Conservation (phyloP, 2,113 vertebrate genomes). For the Mus musculus region DNA sequence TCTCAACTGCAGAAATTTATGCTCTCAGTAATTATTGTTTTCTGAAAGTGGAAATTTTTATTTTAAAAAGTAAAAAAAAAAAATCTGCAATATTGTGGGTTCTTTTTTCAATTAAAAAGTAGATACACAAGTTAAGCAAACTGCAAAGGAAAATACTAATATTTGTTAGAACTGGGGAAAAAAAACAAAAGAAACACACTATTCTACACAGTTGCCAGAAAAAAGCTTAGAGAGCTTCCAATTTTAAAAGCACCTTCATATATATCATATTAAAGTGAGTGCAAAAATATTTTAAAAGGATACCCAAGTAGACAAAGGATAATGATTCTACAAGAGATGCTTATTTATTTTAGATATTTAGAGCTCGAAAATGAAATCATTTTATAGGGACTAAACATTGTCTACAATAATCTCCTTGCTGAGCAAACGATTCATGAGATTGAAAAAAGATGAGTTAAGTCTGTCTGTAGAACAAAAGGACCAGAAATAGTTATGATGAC, state of each 20-base stretch:
- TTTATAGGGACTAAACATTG: not conserved
- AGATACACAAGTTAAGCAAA: not conserved
- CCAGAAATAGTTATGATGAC: not conserved
- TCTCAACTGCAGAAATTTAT: slow-evolving; percentile 50
- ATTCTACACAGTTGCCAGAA: not conserved
- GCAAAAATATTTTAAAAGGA: not conserved
- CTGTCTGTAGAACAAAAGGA: not conserved
- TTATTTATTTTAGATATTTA: slow-evolving; percentile 4
- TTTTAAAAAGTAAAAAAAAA: slow-evolving; percentile 6
- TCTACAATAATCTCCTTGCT: not conserved
- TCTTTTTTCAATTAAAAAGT: not conserved
- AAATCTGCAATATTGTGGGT: not conserved
- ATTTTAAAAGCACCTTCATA: not conserved
- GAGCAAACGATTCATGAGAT: not conserved
- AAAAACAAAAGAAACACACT: not conserved
- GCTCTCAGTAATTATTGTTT: not conserved
- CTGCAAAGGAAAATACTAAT: not conserved
- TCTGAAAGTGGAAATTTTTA: not conserved
- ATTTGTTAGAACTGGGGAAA: not conserved
- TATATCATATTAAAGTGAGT: not conserved
- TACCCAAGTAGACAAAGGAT: not conserved
- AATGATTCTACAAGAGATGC: not conserved
- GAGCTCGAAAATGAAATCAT: not conserved
- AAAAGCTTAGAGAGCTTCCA: not conserved
- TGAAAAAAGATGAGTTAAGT: not conserved